Conservation (phyloP, 2,797 vertebrate genomes). For the Euphonia xanthogaster region DNA sequence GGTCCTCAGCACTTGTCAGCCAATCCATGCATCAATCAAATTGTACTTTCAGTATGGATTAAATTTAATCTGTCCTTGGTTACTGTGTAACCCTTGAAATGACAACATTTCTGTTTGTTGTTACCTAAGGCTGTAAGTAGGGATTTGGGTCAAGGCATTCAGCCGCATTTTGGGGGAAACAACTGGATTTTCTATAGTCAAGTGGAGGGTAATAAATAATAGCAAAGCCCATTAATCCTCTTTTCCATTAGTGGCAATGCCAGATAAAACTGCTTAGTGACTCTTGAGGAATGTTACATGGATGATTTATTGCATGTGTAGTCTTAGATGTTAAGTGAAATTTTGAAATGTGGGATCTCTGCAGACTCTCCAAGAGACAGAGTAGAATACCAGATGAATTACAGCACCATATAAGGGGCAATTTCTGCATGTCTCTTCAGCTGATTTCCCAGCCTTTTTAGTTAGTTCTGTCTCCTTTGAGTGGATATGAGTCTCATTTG, state of each 20-base stretch:
- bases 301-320: background rate
- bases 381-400: background rate
- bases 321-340: background rate
- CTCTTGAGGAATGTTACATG: background rate
- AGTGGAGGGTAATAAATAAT: background rate
- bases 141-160: background rate
- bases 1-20: background rate
- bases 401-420: background rate
- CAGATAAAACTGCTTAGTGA: conserved; percentile 3
- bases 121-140: background rate
- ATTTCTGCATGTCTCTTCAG: background rate
- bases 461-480: background rate
- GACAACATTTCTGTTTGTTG: background rate
- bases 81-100: background rate
- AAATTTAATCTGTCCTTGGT: background rate
- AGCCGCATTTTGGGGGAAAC: background rate
- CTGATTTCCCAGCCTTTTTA: background rate
- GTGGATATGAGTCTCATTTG: background rate
- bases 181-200: background rate
- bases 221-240: background rate
- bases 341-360: background rate
- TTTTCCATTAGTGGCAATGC: conserved; percentile 1
- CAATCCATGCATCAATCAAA: background rate
- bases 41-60: background rate
- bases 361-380: background rate